Conservation (phyloP, 2,113 vertebrate species). For the Pterocles gutturalis region DNA sequence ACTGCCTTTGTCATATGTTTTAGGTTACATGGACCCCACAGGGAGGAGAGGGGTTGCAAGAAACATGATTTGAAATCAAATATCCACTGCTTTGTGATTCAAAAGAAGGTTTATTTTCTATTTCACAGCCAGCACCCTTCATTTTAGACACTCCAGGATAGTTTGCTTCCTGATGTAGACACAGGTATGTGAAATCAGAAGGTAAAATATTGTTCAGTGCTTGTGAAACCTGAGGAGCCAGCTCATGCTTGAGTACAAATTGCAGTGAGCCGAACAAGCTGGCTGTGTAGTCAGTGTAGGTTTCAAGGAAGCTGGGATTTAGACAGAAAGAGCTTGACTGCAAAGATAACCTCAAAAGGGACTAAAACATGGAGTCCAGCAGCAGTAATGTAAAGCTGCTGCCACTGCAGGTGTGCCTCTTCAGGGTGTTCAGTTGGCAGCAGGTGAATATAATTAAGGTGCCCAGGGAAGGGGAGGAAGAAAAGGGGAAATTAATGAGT, state of each 20-base stretch:
- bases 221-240: neutral
- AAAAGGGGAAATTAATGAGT: conserved; percentile 30
- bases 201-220: neutral
- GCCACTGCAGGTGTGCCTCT: conserved; percentile 36
- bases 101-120: neutral
- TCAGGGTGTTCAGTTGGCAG: conserved; percentile 14
- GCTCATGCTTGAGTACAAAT: neutral
- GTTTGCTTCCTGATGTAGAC: neutral
- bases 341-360: neutral
- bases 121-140: neutral
- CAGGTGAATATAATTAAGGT: conserved; percentile 55
- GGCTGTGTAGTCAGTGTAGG: neutral
- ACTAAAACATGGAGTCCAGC: neutral
- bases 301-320: neutral
- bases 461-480: neutral
- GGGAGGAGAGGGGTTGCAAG: neutral
- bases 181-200: neutral
- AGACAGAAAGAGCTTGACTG: neutral
- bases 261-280: rapidly evolving
- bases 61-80: neutral
- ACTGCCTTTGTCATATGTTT: neutral
- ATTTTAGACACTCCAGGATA: neutral
- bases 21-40: neutral
- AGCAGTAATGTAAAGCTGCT: neutral
- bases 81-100: neutral